These are phyloP conservation scores for Pissodes strobi DNA, from an alignment of 1,140 invertebrate species.

Conservation along the genomic window DNA sequence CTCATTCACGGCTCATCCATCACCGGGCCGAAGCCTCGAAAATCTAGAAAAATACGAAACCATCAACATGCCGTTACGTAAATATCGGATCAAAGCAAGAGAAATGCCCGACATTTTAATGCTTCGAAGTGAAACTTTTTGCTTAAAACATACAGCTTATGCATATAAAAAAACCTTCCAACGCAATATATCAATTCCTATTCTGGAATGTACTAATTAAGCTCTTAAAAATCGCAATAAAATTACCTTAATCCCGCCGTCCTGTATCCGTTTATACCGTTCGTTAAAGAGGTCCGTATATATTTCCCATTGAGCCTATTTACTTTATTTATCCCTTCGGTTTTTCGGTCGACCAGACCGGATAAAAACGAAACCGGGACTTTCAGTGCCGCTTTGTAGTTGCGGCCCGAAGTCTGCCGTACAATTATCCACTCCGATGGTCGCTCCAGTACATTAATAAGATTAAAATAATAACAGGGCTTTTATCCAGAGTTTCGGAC, in stretches of 20 bases:
- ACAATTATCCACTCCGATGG: conserved; percentile 12
- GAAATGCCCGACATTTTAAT: conserved; percentile 1
- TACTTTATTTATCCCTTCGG: conserved; percentile 7
- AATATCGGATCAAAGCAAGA: conserved; percentile 16
- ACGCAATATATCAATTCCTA: no score
- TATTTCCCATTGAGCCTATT: not conserved
- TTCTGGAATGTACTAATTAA: no score
- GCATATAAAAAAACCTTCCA: no score
- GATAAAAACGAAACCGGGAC: conserved; percentile 10
- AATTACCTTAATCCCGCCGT: not conserved
- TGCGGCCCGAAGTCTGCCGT: conserved; percentile 7
- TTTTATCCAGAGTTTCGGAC: conserved; percentile 6
- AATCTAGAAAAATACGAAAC: conserved; percentile 24
- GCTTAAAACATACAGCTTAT: no score
- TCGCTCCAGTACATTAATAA: conserved; percentile 11
- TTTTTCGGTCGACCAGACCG: conserved; percentile 7
- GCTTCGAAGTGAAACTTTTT: not conserved
- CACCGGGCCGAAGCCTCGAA: not conserved
- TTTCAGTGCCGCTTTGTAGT: conserved; percentile 13
- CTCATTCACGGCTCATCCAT: conserved; percentile 12
- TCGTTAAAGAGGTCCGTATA: not conserved
- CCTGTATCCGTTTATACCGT: conserved; percentile 1
- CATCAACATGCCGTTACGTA: conserved; percentile 17
- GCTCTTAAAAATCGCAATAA: conserved; percentile 1
- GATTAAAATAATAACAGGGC: conserved; percentile 8